phyloP scores from a whole-genome alignment of 2,797 vertebrate species.

The Ispidina lecontei region DNA sequence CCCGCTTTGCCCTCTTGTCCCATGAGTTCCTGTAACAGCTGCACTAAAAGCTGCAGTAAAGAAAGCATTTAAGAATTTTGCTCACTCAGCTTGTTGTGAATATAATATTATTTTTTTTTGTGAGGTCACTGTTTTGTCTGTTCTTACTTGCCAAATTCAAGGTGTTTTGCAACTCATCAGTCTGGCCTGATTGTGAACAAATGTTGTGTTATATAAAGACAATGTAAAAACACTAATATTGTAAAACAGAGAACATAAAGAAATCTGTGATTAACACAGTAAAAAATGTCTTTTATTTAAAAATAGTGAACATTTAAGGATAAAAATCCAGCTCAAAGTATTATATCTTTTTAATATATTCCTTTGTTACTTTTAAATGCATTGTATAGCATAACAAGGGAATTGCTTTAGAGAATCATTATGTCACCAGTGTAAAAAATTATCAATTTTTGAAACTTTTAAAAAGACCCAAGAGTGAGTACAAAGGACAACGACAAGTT shows the following conservation, averaged over 20 bases:
- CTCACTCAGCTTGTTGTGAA: constrained; percentile 24
- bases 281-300: not conserved
- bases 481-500: not conserved
- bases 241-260: not conserved
- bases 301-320: not conserved
- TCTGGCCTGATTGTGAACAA: not conserved
- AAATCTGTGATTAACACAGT: not conserved
- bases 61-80: not conserved
- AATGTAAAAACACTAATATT: not conserved
- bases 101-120: not conserved
- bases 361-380: not conserved
- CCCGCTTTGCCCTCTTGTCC: not conserved
- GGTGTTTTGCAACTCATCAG: not conserved
- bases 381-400: not conserved
- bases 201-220: not conserved
- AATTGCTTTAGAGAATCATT: not conserved
- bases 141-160: constrained; percentile 12
- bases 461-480: not conserved
- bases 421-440: not conserved
- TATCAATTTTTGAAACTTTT: not conserved
- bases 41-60: not conserved
- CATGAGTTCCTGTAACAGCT: not conserved
- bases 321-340: not conserved
- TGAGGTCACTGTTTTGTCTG: not conserved
- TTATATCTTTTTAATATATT: not conserved